Evolutionary conservation across 2,888 invertebrate genomes (phyloP), one percentile per base, ranked within the genome.

Genomic region (Tubulanus polymorphus): DNA sequence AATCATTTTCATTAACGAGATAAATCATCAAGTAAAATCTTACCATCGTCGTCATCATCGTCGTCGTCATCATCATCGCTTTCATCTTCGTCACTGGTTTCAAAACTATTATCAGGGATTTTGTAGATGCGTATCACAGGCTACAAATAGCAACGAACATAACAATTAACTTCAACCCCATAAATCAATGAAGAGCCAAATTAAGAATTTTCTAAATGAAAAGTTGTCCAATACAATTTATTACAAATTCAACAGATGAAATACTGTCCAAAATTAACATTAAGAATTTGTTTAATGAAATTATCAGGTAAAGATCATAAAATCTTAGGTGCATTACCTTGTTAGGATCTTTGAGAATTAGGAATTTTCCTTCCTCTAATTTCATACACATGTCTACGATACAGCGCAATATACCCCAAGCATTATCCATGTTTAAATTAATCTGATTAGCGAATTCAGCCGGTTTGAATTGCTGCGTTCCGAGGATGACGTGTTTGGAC

Each of bases 321-420:
- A n/a, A n/a, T n/a, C n/a, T n/a, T n/a, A n/a, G n/a, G n/a, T n/a
- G n/a, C n/a, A n/a, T 63, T 65, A 83, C 84, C 83, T 97, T 97
- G 82, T 96, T 97, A 2, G 97, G 97, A 81, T 97, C 96, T 82
- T 97, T 96, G 91, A 97, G 93, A 67, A 97, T 93, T 72, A 97
- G 84, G 81, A 94, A 97, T 81, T 84, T 79, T 71, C 97, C 96
- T 76, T 95, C 93, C 73, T 93, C 90, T 79, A 95, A 91, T 80
- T 93, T 93, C 90, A 94, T 91, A 71, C 94, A 91, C 62, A 93
- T 89, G 72, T 99, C 97, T 67, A 99, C 89, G 72, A 99, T 93
- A 80, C 95, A 97, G 18, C 97, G 86, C 59, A 99, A 83, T 57
- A 99, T 91, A 63, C 95, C 99, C 99, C 99, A 99, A 2, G 93